These are phyloP conservation scores for Thermophis baileyi DNA, from an alignment of 2,113 vertebrate genomes.

Conservation along the genomic window DNA sequence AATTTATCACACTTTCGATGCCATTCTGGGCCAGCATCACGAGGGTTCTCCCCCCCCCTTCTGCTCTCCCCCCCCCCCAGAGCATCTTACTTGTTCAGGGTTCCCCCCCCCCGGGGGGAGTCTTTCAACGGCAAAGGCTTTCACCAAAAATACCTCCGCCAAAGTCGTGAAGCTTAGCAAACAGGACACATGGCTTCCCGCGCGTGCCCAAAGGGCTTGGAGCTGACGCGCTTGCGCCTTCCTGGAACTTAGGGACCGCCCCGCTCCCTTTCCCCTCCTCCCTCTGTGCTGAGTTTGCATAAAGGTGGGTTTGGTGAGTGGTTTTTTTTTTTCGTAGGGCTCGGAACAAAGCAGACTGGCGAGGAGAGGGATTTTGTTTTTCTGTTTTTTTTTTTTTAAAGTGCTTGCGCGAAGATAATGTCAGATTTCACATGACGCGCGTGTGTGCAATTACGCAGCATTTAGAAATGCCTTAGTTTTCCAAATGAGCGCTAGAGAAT, in stretches of 20 bases:
- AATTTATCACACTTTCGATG: not conserved
- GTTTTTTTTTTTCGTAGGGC: not conserved
- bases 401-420: not conserved
- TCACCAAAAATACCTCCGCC: not conserved
- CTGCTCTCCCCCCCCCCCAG: not conserved
- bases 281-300: not conserved
- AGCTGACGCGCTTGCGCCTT: not conserved
- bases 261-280: not conserved
- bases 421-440: not conserved
- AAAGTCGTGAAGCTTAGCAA: not conserved
- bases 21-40: not conserved
- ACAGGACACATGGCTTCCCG: not conserved
- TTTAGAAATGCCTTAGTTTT: not conserved
- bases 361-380: not conserved
- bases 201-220: not conserved
- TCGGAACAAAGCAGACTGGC: not conserved
- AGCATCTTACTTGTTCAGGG: not conserved
- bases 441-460: not conserved
- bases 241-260: not conserved
- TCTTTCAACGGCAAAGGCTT: not conserved
- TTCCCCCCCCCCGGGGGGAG: not conserved
- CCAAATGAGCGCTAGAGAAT: not conserved
- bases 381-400: not conserved
- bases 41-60: not conserved
- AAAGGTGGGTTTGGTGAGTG: not conserved